These are phyloP conservation scores for Sebastes glaucus DNA, from an alignment of 2,797 vertebrate species.

Conservation along the genomic window DNA sequence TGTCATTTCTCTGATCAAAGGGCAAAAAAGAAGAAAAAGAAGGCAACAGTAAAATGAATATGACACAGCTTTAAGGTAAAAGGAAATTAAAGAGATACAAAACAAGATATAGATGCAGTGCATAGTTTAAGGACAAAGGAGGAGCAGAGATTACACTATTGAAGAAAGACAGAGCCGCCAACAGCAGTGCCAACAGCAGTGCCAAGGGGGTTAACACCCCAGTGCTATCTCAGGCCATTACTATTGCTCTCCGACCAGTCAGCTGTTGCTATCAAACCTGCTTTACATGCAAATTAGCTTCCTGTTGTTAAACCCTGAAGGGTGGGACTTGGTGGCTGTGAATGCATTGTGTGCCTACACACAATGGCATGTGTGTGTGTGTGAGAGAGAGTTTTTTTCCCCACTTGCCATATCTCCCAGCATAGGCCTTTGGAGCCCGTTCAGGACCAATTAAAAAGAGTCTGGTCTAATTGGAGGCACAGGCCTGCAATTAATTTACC, in stretches of 20 bases:
- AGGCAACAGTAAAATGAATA: slow-evolving; percentile 40
- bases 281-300: slow-evolving; percentile 83
- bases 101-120: slow-evolving; percentile 48
- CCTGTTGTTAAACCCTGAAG: slow-evolving; percentile 77
- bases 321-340: slow-evolving; percentile 49
- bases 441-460: slow-evolving; percentile 83
- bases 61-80: slow-evolving; percentile 40
- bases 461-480: slow-evolving; percentile 80
- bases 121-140: slow-evolving; percentile 15
- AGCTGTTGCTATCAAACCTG: slow-evolving; percentile 77
- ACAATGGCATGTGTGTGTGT: slow-evolving; percentile 28
- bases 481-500: slow-evolving; percentile 82
- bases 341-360: slow-evolving; percentile 54
- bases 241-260: slow-evolving; percentile 71
- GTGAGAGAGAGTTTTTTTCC: slow-evolving; percentile 7
- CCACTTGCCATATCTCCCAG: slow-evolving; percentile 56
- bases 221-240: slow-evolving; percentile 73
- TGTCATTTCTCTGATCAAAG: slow-evolving; percentile 68
- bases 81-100: slow-evolving; percentile 63
- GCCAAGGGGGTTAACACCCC: slow-evolving; percentile 58
- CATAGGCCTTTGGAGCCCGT: slow-evolving; percentile 75
- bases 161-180: slow-evolving; percentile 13
- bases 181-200: slow-evolving; percentile 37
- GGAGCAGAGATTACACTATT: slow-evolving; percentile 20
- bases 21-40: slow-evolving; percentile 39